Conservation (phyloP, 2,797 vertebrate species). For the Esox masquinongy region DNA sequence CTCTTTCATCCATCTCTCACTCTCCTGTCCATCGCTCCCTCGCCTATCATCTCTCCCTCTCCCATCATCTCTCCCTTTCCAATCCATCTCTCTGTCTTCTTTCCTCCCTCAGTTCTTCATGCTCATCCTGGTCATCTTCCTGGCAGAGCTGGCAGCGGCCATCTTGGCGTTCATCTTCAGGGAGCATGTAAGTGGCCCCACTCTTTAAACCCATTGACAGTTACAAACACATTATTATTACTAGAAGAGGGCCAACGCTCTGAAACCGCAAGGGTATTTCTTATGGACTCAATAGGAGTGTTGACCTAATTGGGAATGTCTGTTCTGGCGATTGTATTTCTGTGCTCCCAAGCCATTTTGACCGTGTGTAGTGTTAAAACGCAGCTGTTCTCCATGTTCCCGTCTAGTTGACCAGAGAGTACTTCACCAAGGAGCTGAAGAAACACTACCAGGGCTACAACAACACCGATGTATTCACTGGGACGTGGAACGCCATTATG, state of each 20-base stretch:
- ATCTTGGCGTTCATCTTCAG: conserved; percentile 94
- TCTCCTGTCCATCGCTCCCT: not conserved
- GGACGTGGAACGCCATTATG: conserved; percentile 96
- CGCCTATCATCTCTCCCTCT: not conserved
- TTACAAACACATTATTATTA: conserved; percentile 88
- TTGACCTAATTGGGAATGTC: no score
- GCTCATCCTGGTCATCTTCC: conserved; percentile 94
- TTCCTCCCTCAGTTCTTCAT: conserved; percentile 86
- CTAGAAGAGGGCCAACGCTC: conserved; percentile 54
- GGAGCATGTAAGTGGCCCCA: conserved; percentile 83
- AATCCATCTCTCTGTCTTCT: not conserved
- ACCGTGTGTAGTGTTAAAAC: no score
- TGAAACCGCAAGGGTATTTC: no score
- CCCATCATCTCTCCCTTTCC: not conserved
- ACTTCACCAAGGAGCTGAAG: conserved; percentile 93
- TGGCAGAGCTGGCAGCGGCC: conserved; percentile 92
- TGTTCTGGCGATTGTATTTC: no score
- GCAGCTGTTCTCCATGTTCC: not conserved
- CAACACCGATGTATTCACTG: conserved; percentile 87
- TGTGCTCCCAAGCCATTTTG: no score
- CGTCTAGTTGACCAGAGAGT: conserved; percentile 87
- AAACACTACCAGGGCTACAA: conserved; percentile 90
- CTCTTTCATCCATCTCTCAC: not conserved
- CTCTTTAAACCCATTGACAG: not conserved
- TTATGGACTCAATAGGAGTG: no score